phyloP scores from a whole-genome alignment of 2,888 invertebrate species.

The Smittia sp. region DNA sequence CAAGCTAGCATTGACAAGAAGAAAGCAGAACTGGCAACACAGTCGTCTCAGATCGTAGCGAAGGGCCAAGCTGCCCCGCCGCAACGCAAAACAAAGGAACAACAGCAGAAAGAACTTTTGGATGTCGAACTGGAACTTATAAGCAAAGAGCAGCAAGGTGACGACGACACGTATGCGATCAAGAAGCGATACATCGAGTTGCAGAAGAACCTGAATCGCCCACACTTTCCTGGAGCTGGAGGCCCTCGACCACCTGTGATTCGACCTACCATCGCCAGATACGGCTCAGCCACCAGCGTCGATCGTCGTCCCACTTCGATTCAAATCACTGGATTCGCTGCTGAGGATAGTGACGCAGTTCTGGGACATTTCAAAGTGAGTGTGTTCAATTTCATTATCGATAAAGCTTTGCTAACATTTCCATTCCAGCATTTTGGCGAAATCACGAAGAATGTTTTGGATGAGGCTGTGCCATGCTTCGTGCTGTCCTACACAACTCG shows the following conservation, averaged over 20 bases:
- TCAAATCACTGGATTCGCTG: slow-evolving; percentile 81
- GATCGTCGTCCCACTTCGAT: slow-evolving; percentile 86
- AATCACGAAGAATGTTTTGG: slow-evolving; percentile 74
- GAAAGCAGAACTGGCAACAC: slow-evolving; percentile 51
- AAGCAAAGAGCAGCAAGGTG: slow-evolving; percentile 80
- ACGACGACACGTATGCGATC: slow-evolving; percentile 78
- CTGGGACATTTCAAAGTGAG: slow-evolving; percentile 79
- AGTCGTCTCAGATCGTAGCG: slow-evolving; percentile 52
- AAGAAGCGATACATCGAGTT: slow-evolving; percentile 75
- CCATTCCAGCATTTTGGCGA: slow-evolving; percentile 82
- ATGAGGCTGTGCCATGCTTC: slow-evolving; percentile 65
- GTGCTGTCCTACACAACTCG: slow-evolving; percentile 53
- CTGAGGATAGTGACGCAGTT: slow-evolving; percentile 77
- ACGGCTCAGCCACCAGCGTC: slow-evolving; percentile 57
- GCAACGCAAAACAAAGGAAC: slow-evolving; percentile 68
- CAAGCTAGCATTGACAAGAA: slow-evolving; percentile 74
- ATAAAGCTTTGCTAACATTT: background rate
- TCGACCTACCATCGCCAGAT: slow-evolving; percentile 47
- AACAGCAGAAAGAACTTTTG: slow-evolving; percentile 82
- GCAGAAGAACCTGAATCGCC: slow-evolving; percentile 49
- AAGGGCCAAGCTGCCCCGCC: slow-evolving; percentile 48
- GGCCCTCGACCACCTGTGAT: slow-evolving; percentile 45
- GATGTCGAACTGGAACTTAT: slow-evolving; percentile 90
- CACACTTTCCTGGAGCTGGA: slow-evolving; percentile 43
- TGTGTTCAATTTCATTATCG: background rate